Base-by-base conservation (phyloP, 2,797 vertebrate species). In the Geotrypetes seraphini region DNA sequence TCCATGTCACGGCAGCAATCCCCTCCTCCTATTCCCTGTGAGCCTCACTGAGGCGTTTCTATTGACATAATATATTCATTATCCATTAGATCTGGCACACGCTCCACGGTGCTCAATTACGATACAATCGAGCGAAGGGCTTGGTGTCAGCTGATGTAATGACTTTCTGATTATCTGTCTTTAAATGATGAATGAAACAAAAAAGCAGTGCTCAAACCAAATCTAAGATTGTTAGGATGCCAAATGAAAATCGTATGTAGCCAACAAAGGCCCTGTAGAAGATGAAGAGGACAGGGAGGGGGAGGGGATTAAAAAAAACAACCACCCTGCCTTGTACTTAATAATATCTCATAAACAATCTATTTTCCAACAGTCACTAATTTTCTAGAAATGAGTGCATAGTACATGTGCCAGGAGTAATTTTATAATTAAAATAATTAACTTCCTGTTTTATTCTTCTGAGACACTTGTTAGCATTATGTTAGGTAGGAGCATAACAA, bases 101-200 rank as follows among this genome's bases (percentile, higher is more conserved):
- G 70, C 84, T 90, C 83, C 78, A 86, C 83, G 73, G 82, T 84
- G 82, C 89, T 92, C 91, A 95, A 91, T 96, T 92, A 95, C 80
- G 77, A 72, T 65, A 86, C 84, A 82, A 84, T 85, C 81, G 66
- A 84, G 72, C 47, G 14, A 57, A 31, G 75, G 73, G 79, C 83
- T 85, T 71, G 60, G 84, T 89, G 83, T 86, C 73, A 84, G 89
- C 86, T 86, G 63, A 74, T 79, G 83, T 94, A 96, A 96, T 95
- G 91, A 92, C 90, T 88, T 92, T 93, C 87, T 94, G 90, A 96
- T 97, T 92, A 96, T 96, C 90, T 92, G 85, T 89, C 83, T 82
- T 89, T 89, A 96, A 93, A 91, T 96, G 91, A 95, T 92, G 85
- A 94, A 94, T 95, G 87, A 90, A 93, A 94, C 81, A 85, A 88